phyloP scores from a whole-genome alignment of 2,888 invertebrate genomes.

The Molorchus minor region DNA sequence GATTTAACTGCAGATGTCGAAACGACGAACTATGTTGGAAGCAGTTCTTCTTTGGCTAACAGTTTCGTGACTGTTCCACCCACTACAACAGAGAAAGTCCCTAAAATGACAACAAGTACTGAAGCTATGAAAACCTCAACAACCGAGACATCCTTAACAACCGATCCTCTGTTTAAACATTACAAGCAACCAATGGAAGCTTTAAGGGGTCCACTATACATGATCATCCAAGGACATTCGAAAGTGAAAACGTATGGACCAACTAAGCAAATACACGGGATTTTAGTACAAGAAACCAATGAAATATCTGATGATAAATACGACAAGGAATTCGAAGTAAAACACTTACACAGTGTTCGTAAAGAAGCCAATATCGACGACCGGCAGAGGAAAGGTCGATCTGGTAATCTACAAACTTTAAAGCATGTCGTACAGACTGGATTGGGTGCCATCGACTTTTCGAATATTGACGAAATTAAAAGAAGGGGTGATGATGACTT shows the following conservation, averaged over 20 bases:
- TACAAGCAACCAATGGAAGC: slow-evolving; percentile 72
- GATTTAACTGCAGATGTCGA: background rate
- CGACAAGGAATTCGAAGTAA: slow-evolving; percentile 64
- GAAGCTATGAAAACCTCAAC: slow-evolving; percentile 64
- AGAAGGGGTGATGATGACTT: slow-evolving; percentile 46
- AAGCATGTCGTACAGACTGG: slow-evolving; percentile 60
- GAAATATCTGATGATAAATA: slow-evolving; percentile 63
- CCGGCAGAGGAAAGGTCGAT: slow-evolving; percentile 51
- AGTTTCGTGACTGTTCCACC: slow-evolving; percentile 37
- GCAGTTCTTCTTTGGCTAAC: slow-evolving; percentile 26
- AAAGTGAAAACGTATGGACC: slow-evolving; percentile 86
- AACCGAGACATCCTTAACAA: slow-evolving; percentile 67
- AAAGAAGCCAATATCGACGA: slow-evolving; percentile 54
- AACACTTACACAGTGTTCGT: slow-evolving; percentile 65
- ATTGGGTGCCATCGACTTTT: slow-evolving; percentile 59
- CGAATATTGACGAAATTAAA: slow-evolving; percentile 41
- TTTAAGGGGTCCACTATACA: slow-evolving; percentile 72
- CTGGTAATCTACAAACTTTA: slow-evolving; percentile 57
- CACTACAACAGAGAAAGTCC: slow-evolving; percentile 35
- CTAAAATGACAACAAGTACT: slow-evolving; percentile 64
- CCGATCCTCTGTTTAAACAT: slow-evolving; percentile 70
- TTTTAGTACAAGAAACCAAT: slow-evolving; percentile 64
- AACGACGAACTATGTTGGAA: slow-evolving; percentile 24
- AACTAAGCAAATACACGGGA: slow-evolving; percentile 63
- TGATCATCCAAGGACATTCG: slow-evolving; percentile 86